Evolutionary conservation across 1,140 invertebrate species (phyloP).

Genomic region (Reticulitermes speratus): DNA sequence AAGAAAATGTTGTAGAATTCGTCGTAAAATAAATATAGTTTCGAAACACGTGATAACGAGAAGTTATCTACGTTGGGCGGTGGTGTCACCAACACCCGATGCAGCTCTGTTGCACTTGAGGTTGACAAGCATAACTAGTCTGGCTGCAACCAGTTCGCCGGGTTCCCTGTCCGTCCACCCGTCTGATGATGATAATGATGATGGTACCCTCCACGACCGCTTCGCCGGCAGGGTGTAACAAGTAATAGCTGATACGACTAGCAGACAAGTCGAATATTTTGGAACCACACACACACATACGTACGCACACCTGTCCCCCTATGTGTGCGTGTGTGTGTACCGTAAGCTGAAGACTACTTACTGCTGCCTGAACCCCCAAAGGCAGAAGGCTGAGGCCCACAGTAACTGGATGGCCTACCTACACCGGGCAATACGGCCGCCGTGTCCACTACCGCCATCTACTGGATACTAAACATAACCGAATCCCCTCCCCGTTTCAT

Average conservation of each 20-base stretch:
- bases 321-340: not conserved
- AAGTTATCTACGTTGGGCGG: not conserved
- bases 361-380: not conserved
- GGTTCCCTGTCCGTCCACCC: not conserved
- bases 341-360: not conserved
- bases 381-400: not conserved
- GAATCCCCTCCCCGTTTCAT: not conserved
- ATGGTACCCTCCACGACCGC: too few relatives aligned
- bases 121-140: conserved; percentile 9
- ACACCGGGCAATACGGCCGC: not conserved
- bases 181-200: not conserved
- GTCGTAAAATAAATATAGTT: not conserved
- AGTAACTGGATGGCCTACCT: not conserved
- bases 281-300: not conserved
- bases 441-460: conserved; percentile 12
- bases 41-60: not conserved
- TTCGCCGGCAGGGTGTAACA: not conserved
- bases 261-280: not conserved
- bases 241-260: not conserved
- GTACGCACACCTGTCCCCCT: not conserved
- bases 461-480: not conserved
- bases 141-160: not conserved
- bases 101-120: not conserved
- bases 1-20: not conserved
- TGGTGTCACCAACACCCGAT: not conserved